Conservation (phyloP, 2,797 vertebrate species). For the Chelon auratus region DNA sequence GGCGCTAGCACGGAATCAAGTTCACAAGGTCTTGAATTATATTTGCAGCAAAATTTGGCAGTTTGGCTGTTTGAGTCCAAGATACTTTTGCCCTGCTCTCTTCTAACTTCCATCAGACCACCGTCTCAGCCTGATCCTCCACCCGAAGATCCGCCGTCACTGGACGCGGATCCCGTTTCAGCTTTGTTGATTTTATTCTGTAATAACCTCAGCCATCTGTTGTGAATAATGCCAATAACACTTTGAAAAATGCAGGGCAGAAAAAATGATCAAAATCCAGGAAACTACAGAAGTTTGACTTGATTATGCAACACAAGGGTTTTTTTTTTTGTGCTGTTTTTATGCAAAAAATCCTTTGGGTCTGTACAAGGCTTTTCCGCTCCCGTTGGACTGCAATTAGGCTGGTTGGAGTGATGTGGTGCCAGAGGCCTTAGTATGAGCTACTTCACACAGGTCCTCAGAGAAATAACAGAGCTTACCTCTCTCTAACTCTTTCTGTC, state of each 20-base stretch:
- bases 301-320: conserved; percentile 64
- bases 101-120: background rate
- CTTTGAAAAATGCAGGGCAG: conserved; percentile 34
- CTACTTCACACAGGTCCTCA: conserved; percentile 76
- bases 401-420: conserved; percentile 80
- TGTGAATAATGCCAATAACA: conserved; percentile 36
- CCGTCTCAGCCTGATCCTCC: background rate
- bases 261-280: conserved; percentile 53
- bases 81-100: background rate
- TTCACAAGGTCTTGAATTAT: background rate
- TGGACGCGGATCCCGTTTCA: background rate
- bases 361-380: conserved; percentile 69
- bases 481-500: conserved; percentile 68
- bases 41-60: background rate
- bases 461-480: conserved; percentile 79
- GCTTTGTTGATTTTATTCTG: conserved; percentile 24
- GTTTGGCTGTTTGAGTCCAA: background rate
- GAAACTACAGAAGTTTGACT: conserved; percentile 61
- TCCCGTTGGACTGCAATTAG: conserved; percentile 83
- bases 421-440: conserved; percentile 82
- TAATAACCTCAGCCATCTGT: conserved; percentile 29
- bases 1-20: background rate
- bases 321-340: conserved; percentile 72
- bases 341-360: conserved; percentile 73
- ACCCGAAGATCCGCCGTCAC: conserved; percentile 5